phyloP scores from a whole-genome alignment of 2,888 invertebrate species.

The Hermodice carunculata region DNA sequence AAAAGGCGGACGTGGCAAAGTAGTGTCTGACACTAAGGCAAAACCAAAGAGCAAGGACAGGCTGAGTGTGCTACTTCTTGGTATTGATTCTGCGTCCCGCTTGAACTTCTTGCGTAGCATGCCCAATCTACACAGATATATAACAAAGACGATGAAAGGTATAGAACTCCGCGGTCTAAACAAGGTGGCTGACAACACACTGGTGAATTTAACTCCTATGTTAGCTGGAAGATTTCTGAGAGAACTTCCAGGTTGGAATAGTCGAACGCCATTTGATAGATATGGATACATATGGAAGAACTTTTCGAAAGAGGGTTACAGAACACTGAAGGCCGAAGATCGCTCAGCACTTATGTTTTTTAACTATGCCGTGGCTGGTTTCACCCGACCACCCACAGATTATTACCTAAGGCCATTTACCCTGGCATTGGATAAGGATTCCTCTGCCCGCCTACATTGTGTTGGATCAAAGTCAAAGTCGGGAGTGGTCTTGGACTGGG shows the following conservation, averaged over 20 bases:
- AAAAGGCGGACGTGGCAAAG: no score
- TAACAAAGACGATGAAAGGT: slow-evolving; percentile 76
- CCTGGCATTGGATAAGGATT: slow-evolving; percentile 74
- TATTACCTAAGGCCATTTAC: slow-evolving; percentile 85
- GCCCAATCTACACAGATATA: slow-evolving; percentile 76
- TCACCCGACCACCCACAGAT: slow-evolving; percentile 84
- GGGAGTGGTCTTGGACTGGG: slow-evolving; percentile 76
- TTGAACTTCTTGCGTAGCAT: slow-evolving; percentile 87
- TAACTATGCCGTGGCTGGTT: slow-evolving; percentile 82
- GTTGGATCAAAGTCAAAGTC: slow-evolving; percentile 80
- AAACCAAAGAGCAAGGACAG: no score
- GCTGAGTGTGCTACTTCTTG: slow-evolving; percentile 72
- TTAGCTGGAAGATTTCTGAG: slow-evolving; percentile 70
- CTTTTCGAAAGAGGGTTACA: slow-evolving; percentile 80
- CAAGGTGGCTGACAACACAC: slow-evolving; percentile 94
- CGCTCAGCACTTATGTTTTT: slow-evolving; percentile 84
- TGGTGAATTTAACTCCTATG: slow-evolving; percentile 83
- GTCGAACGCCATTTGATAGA: slow-evolving; percentile 43
- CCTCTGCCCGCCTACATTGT: slow-evolving; percentile 74
- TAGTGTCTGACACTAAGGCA: no score
- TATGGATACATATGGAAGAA: slow-evolving; percentile 87
- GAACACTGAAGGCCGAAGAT: slow-evolving; percentile 88
- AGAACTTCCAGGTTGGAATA: slow-evolving; percentile 42
- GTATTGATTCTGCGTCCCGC: slow-evolving; percentile 87
- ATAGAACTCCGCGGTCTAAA: slow-evolving; percentile 89